phyloP scores from a whole-genome alignment of 2,797 vertebrate genomes.

The Champsocephalus esox region DNA sequence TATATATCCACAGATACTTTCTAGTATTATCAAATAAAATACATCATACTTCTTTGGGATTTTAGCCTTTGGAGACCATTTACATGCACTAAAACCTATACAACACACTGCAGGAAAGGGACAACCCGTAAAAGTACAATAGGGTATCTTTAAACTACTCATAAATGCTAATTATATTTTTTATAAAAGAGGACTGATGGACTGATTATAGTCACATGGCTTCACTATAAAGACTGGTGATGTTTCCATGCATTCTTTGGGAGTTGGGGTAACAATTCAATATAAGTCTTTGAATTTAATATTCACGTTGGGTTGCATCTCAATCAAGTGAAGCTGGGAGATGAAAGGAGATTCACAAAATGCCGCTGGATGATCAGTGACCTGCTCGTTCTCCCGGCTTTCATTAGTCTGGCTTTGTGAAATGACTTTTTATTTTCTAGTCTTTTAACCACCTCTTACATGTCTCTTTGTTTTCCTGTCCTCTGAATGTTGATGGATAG shows the following conservation, averaged over 20 bases:
- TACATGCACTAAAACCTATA: too few species aligned
- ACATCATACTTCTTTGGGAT: too few species aligned
- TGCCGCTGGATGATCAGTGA: constrained; percentile 60
- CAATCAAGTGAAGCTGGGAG: constrained; percentile 58
- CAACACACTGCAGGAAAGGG: too few species aligned
- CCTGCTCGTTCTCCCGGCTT: constrained; percentile 39
- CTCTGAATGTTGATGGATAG: constrained; percentile 14
- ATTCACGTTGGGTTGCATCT: constrained; percentile 71
- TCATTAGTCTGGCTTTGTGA: constrained; percentile 61
- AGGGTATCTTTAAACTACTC: too few species aligned
- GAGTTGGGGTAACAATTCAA: constrained; percentile 7
- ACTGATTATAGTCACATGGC: too few species aligned
- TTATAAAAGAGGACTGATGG: background rate
- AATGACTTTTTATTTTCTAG: constrained; percentile 13
- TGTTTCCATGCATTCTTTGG: too few species aligned
- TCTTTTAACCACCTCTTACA: background rate
- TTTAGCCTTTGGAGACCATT: too few species aligned
- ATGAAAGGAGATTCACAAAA: constrained; percentile 74
- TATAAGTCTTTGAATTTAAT: constrained; percentile 69
- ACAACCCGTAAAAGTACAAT: too few species aligned
- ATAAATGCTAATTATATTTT: background rate
- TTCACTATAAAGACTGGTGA: too few species aligned
- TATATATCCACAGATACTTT: too few species aligned
- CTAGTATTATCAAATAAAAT: too few species aligned
- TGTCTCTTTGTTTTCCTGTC: constrained; percentile 21